These are phyloP conservation scores for Microchrysa polita DNA, from an alignment of 2,888 invertebrate genomes.

Conservation along the genomic window DNA sequence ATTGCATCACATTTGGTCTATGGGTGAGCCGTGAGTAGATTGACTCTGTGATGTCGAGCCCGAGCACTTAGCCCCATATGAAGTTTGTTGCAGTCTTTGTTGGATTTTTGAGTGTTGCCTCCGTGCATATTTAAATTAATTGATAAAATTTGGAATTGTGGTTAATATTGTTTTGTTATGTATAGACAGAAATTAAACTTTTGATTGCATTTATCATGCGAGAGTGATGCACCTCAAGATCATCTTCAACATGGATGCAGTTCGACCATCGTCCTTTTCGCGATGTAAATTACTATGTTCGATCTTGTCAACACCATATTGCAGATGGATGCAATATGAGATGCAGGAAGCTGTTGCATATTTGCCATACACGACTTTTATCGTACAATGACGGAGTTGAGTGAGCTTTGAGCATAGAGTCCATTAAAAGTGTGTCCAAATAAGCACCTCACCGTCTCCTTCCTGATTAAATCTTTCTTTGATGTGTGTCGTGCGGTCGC, in stretches of 20 bases:
- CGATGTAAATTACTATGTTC: no score
- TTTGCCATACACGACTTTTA: neutral
- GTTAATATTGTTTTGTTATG: no score
- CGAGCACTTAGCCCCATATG: constrained; percentile 40
- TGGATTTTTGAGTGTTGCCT: no score
- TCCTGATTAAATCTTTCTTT: constrained; percentile 38
- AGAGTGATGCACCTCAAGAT: no score
- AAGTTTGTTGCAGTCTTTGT: constrained; percentile 21
- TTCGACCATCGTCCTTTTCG: no score
- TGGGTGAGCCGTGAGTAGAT: neutral
- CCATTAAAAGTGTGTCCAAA: constrained; percentile 22
- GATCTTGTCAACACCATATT: no score
- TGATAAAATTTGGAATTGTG: no score
- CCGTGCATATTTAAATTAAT: no score
- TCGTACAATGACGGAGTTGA: neutral
- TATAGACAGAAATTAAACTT: no score
- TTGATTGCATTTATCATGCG: no score
- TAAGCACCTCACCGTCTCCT: constrained; percentile 39
- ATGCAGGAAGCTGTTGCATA: constrained; percentile 12
- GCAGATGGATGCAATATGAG: neutral
- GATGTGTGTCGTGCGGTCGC: constrained; percentile 47
- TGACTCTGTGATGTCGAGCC: neutral
- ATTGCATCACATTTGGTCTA: constrained; percentile 23
- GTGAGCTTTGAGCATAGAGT: constrained; percentile 16
- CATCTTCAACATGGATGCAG: no score